Evolutionary conservation across 2,113 vertebrate genomes (phyloP).

Genomic region (Phyllopteryx taeniolatus): DNA sequence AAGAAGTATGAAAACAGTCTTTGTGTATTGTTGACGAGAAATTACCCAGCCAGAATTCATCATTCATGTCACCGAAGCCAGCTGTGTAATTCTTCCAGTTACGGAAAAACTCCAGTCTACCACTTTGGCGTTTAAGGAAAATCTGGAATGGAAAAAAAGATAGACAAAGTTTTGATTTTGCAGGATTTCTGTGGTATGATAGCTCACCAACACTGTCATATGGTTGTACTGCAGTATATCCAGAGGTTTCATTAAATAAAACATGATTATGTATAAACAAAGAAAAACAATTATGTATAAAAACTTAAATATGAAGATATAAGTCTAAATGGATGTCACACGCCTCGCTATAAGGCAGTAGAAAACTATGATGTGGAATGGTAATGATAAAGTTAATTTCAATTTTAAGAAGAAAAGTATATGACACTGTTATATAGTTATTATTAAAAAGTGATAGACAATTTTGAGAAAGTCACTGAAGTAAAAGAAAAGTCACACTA

Average conservation of each 20-base stretch:
- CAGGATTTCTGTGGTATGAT: not conserved
- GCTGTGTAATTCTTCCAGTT: constrained; percentile 91
- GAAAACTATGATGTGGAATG: not conserved
- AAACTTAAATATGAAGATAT: not conserved
- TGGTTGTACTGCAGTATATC: not conserved
- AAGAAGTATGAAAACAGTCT: not conserved
- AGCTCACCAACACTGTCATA: not conserved
- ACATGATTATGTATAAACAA: not conserved
- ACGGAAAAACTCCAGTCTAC: constrained; percentile 87
- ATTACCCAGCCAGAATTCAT: constrained; percentile 96
- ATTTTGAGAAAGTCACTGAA: not conserved
- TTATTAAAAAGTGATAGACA: not conserved
- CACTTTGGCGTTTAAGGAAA: constrained; percentile 90
- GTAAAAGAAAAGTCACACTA: not conserved
- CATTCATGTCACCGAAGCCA: constrained; percentile 88
- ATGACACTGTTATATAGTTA: not conserved
- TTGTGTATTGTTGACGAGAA: not conserved
- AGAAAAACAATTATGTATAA: not conserved
- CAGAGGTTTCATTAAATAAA: not conserved
- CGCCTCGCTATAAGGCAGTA: not conserved
- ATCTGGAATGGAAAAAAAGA: constrained; percentile 69
- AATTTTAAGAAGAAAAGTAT: not conserved
- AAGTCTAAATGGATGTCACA: not conserved
- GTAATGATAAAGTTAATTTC: not conserved
- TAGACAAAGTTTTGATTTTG: not conserved